Conservation (phyloP, 2,888 invertebrate genomes). For the Anticlea derivata region DNA sequence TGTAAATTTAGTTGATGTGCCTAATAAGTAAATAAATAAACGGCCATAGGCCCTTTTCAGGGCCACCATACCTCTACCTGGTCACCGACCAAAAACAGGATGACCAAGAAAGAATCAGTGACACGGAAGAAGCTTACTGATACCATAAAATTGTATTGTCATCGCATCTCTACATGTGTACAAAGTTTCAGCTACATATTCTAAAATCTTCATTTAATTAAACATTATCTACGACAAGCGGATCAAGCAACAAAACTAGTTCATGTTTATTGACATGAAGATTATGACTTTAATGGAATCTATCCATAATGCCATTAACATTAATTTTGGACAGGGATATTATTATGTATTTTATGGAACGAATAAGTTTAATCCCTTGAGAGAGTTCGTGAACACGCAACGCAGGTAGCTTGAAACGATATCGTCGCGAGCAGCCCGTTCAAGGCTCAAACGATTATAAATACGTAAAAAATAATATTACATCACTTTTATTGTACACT, state of each 20-base stretch:
- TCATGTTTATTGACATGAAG: conserved; percentile 63
- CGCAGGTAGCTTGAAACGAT: conserved; percentile 51
- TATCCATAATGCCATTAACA: conserved; percentile 67
- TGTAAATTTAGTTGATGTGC: too few species aligned
- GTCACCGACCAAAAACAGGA: too few species aligned
- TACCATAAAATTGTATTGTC: too few species aligned
- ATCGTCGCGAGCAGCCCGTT: conserved; percentile 34
- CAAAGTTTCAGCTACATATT: too few species aligned
- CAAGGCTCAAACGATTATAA: conserved; percentile 27
- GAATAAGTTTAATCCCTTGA: conserved; percentile 68
- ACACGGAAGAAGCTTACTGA: too few species aligned
- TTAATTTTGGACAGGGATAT: conserved; percentile 57
- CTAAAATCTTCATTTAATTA: too few species aligned
- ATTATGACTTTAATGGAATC: conserved; percentile 63
- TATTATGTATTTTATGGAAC: conserved; percentile 62
- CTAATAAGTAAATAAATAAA: too few species aligned
- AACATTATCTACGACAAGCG: neutral
- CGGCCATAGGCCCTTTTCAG: too few species aligned
- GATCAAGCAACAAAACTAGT: conserved; percentile 37
- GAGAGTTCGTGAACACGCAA: conserved; percentile 64
- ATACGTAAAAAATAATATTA: conserved; percentile 26
- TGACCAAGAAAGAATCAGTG: too few species aligned
- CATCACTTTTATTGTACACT: conserved; percentile 27
- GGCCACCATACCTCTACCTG: too few species aligned
- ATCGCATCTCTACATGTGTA: too few species aligned